A percentile compares a stretch with the other conserved stretches of the same genome.
Evolutionary conservation across 2,113 vertebrate species (phyloP).

Genomic region (Crypturellus undulatus): DNA sequence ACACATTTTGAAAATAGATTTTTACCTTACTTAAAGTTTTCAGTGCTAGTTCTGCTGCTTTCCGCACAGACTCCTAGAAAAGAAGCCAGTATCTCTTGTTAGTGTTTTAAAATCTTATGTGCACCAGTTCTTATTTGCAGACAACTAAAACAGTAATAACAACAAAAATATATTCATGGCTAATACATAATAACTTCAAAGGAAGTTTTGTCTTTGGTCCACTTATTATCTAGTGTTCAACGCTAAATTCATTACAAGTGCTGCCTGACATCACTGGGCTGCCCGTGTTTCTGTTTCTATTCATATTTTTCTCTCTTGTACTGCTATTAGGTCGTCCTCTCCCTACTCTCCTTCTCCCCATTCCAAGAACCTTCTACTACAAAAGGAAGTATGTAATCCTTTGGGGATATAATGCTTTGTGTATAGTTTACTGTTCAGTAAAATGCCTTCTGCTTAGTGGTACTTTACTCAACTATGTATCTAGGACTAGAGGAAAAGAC

Average conservation of each 20-base stretch:
- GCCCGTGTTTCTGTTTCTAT: background rate
- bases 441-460: background rate
- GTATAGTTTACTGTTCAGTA: background rate
- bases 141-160: background rate
- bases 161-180: background rate
- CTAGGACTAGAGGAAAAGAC: background rate
- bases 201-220: background rate
- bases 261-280: background rate
- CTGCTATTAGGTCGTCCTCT: background rate
- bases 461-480: background rate
- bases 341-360: background rate
- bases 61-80: slow-evolving; percentile 94
- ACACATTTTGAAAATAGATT: background rate
- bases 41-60: slow-evolving; percentile 92
- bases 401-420: background rate
- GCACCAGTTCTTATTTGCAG: background rate
- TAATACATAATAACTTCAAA: background rate
- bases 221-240: background rate
- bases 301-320: background rate
- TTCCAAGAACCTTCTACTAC: background rate
- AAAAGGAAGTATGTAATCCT: background rate
- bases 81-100: background rate
- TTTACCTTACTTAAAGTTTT: slow-evolving; percentile 98
- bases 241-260: background rate
- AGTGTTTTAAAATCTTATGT: background rate